Percentiles rank a stretch among this genome's conserved stretches.
Evolutionary conservation across 1,140 invertebrate species (phyloP).

Genomic region (Teleopsis dalmanni): DNA sequence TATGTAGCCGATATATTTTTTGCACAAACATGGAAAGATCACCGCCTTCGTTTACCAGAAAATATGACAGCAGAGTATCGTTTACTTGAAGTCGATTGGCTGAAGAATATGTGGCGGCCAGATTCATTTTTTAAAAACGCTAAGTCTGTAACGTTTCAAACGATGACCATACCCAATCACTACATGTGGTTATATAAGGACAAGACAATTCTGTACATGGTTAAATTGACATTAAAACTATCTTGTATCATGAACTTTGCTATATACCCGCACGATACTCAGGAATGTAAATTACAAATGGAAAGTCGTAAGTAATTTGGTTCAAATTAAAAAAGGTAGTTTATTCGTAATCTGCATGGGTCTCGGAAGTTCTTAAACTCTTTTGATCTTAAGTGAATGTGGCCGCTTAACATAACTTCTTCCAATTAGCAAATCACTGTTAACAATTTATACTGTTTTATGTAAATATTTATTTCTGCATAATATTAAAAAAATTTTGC

Average conservation of each 20-base stretch:
- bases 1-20: conserved; percentile 88
- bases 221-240: conserved; percentile 73
- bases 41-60: conserved; percentile 74
- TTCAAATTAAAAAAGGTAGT: not conserved
- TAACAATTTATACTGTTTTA: no score
- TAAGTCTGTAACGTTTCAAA: conserved; percentile 85
- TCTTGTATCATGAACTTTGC: conserved; percentile 89
- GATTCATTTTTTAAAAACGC: conserved; percentile 86
- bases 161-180: conserved; percentile 89
- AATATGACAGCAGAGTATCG: conserved; percentile 88
- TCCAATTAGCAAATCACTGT: no score
- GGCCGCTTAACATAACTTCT: no score
- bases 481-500: not conserved
- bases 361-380: not conserved
- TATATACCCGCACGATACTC: conserved; percentile 84
- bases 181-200: conserved; percentile 84
- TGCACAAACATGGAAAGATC: conserved; percentile 86
- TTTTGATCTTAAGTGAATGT: not conserved
- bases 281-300: conserved; percentile 87
- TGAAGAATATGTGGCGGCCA: conserved; percentile 85
- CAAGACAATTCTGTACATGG: conserved; percentile 82
- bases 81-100: conserved; percentile 77
- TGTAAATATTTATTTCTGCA: no score
- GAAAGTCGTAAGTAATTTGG: conserved; percentile 68
- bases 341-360: not conserved